Base-by-base conservation (phyloP, 2,888 invertebrate species). In the Diplazon laetatorius region DNA sequence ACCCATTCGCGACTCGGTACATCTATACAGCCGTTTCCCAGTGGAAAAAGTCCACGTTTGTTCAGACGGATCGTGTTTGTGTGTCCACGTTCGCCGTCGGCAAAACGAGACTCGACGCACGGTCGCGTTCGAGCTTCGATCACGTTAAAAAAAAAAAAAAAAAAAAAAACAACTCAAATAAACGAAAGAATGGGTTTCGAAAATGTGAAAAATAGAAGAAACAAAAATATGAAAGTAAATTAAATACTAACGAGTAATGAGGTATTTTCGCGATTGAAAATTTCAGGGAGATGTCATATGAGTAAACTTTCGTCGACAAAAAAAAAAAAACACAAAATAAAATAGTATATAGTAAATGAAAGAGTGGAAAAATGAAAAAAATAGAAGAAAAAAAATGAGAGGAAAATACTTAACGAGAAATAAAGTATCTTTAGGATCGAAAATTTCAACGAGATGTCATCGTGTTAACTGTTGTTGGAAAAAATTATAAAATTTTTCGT, bases 1-100 rank as follows among this genome's bases (percentile, higher is more conserved):
- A 78, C 75, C 75, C n/a, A 68, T 48, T 75, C 75, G 66, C 52
- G 71, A 55, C 74, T 66, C 59, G 30, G 39, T 48, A 8, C 60
- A 42, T 69, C 44, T 14, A 35, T 57, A 16, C 62, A 63, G 68
- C 46, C 22, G 20, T 16, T 22, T 50, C 25, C 16, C 52, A 55
- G 66, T 22, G 35, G 71, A 62, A 48, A 78, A 71, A 78, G 71
- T 74, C 70, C 48, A 66, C 60, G 37, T 71, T 78, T 71, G 70
- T 62, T 70, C 60, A 22, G 42, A 50, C 52, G 48, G 37, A 25
- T 35, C 59, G 30, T 74, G 60, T 71, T 74, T 73, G 78, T 59
- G 57, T 16, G 18, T n/a, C n/a, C 16, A 35, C 46, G n/a, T 30
- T 30, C 30, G 30, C 30, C n/a, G 39, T 57, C 30, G 42, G 57